These are phyloP conservation scores for Diplosoma virens DNA, from an alignment of 23 tunicate species.

Conservation along the genomic window DNA sequence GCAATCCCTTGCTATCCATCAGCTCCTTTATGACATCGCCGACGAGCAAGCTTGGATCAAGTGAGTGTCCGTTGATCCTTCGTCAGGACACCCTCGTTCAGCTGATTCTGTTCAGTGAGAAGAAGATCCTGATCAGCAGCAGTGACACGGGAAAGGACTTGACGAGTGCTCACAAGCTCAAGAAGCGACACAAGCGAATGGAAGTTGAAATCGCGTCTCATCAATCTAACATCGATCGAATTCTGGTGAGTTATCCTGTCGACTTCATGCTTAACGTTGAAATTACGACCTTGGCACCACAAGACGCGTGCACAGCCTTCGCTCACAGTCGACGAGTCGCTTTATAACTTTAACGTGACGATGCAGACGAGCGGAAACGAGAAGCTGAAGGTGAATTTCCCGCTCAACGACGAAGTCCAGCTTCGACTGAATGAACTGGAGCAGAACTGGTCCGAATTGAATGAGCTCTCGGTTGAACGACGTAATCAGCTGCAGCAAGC, in stretches of 20 bases:
- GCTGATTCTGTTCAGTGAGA: slow-evolving; percentile 58
- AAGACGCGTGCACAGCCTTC: too few species aligned
- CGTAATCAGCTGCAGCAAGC: slow-evolving; percentile 54
- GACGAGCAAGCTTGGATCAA: slow-evolving; percentile 94
- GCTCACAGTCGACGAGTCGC: too few species aligned
- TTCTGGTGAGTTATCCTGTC: slow-evolving; percentile 53
- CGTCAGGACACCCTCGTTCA: neutral
- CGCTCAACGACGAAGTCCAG: neutral
- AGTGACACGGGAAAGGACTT: slow-evolving; percentile 80
- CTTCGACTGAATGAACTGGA: slow-evolving; percentile 27
- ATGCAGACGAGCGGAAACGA: too few species aligned
- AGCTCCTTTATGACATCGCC: slow-evolving; percentile 63
- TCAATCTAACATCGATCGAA: slow-evolving; percentile 56
- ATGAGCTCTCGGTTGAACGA: slow-evolving; percentile 39
- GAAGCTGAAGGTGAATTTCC: too few species aligned
- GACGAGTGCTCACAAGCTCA: slow-evolving; percentile 52
- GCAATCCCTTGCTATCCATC: slow-evolving; percentile 59
- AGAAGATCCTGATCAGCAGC: slow-evolving; percentile 66
- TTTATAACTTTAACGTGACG: too few species aligned
- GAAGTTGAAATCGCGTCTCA: slow-evolving; percentile 62
- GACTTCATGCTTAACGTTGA: too few species aligned
- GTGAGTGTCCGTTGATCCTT: too few species aligned
- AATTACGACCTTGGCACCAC: too few species aligned
- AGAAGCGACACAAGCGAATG: slow-evolving; percentile 81
- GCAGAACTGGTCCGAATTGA: slow-evolving; percentile 56